Base-by-base conservation (phyloP, 2,888 invertebrate genomes). In the Malacosoma neustria region DNA sequence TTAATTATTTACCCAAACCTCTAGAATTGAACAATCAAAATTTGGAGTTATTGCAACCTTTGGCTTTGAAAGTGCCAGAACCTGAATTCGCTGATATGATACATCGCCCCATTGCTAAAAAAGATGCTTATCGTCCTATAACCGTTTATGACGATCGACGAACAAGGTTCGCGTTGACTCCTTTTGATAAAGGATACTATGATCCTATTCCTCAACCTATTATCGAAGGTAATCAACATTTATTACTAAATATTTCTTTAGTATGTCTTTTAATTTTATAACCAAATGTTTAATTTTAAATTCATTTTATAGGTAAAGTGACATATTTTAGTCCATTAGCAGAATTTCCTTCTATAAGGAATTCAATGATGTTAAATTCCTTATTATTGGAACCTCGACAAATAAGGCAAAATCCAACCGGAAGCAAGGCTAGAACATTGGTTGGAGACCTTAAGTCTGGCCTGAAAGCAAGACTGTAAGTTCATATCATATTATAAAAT, bases 341-440 rank as follows among this genome's bases (percentile, higher is more conserved):
- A n/a, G n/a, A n/a, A n/a, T n/a, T n/a, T n/a, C n/a, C n/a, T n/a
- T n/a, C n/a, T n/a, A n/a, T n/a, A n/a, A n/a, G n/a, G n/a, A n/a
- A n/a, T n/a, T n/a, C n/a, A n/a, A n/a, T n/a, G n/a, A n/a, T n/a
- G n/a, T n/a, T n/a, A n/a, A n/a, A n/a, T n/a, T n/a, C n/a, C n/a
- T n/a, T n/a, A n/a, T n/a, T n/a, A n/a, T n/a, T n/a, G n/a, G n/a
- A n/a, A 0, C 74, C 66, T 0, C 72, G 85, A 0, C 61, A 68
- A 35, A 77, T 45, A 3, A 68, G 85, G 0, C 84, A 84, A 49
- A 82, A 85, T 29, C 85, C 84, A 0, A 82, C 73, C 44, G 51
- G 72, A 31, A 72, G 74, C 40, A 66, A 63, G 37, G 64, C 67
- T n/a, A 85, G 75, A 42, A 62, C 66, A 2, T 62, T 82, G 1